Evolutionary conservation across 2,888 invertebrate species (phyloP).

Genomic region (Belgica antarctica): DNA sequence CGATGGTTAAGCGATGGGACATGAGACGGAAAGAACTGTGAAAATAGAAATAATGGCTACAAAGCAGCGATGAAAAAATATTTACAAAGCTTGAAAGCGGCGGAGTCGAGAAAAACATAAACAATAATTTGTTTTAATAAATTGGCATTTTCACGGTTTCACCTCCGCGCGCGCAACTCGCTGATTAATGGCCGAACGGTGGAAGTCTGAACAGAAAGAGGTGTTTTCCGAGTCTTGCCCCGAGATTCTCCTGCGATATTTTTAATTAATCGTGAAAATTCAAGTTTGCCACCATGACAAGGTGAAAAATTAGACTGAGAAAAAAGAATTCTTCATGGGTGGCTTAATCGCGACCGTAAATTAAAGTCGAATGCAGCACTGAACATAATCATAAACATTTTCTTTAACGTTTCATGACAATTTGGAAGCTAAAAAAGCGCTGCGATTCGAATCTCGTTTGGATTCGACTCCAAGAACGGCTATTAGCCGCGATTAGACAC

Average conservation of each 20-base stretch:
- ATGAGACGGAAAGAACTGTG: neutral
- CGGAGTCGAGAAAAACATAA: slow-evolving; percentile 29
- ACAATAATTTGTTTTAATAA: slow-evolving; percentile 42
- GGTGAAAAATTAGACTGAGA: neutral
- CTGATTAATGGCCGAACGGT: slow-evolving; percentile 16
- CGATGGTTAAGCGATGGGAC: neutral
- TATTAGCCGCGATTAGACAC: slow-evolving; percentile 6
- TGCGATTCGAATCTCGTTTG: neutral
- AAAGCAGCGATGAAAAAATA: neutral
- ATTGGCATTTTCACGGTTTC: slow-evolving; percentile 41
- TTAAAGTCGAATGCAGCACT: neutral
- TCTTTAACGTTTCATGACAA: neutral
- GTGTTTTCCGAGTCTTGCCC: neutral
- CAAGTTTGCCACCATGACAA: neutral
- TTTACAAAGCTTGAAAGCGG: neutral
- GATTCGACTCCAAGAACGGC: neutral
- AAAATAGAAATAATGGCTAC: neutral
- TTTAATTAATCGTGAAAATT: slow-evolving; percentile 1
- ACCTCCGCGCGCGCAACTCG: neutral
- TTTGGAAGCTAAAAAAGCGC: neutral
- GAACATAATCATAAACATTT: neutral
- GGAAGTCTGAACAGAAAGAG: slow-evolving; percentile 7
- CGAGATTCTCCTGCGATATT: no score
- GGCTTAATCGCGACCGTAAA: neutral
- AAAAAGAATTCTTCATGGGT: slow-evolving; percentile 29